phyloP scores from a whole-genome alignment of 2,797 vertebrate species.

The Sebastes hubbsi region DNA sequence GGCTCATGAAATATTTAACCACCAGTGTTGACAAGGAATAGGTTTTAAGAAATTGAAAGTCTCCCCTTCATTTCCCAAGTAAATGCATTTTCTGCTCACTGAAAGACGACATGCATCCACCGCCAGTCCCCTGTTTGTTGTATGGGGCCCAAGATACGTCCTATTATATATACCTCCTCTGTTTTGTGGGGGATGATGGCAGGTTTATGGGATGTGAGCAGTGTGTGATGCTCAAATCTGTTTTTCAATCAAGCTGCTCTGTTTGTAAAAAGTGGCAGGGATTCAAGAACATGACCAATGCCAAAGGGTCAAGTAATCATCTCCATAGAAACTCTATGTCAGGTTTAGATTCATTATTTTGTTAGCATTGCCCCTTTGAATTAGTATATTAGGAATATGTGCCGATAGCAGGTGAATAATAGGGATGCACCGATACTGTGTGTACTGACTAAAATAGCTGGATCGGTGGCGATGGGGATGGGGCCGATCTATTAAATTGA shows the following conservation, averaged over 20 bases:
- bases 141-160: conserved; percentile 44
- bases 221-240: conserved; percentile 30
- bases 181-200: conserved; percentile 32
- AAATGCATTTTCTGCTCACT: conserved; percentile 83
- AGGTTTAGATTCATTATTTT: neutral
- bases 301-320: neutral
- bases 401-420: neutral
- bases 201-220: conserved; percentile 42
- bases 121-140: conserved; percentile 52
- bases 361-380: neutral
- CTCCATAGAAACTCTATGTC: neutral
- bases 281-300: neutral
- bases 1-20: conserved; percentile 91
- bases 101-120: conserved; percentile 62
- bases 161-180: conserved; percentile 59
- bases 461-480: too few relatives aligned
- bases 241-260: conserved; percentile 30
- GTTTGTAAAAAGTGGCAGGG: neutral
- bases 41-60: conserved; percentile 90
- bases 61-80: conserved; percentile 82
- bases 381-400: conserved; percentile 5
- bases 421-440: too few relatives aligned
- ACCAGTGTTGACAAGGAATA: conserved; percentile 88
- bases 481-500: too few relatives aligned
- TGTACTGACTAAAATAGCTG: too few relatives aligned